These are phyloP conservation scores for Amphibalanus amphitrite DNA, from an alignment of 1,140 invertebrate genomes.

Conservation along the genomic window DNA sequence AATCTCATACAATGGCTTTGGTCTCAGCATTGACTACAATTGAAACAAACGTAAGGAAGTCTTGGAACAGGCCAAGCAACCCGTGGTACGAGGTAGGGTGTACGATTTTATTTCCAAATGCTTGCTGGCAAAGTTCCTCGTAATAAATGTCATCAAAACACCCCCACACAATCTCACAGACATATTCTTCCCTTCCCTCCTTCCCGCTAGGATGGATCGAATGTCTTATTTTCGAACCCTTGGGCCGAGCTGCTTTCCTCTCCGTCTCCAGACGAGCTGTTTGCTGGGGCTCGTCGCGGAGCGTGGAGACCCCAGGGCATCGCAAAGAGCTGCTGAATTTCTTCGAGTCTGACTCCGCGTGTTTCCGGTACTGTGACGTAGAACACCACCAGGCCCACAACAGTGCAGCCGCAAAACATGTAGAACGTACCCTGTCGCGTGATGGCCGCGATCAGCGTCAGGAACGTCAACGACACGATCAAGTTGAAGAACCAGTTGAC, in stretches of 20 bases:
- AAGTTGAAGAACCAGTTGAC: slow-evolving; percentile 42
- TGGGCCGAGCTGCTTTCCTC: not conserved
- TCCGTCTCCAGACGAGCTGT: too few species aligned
- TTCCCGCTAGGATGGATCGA: not conserved
- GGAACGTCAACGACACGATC: slow-evolving; percentile 40
- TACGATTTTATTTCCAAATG: too few species aligned
- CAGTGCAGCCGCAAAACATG: slow-evolving; percentile 32
- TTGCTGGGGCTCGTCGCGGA: too few species aligned
- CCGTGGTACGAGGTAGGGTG: too few species aligned
- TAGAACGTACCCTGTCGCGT: slow-evolving; percentile 30
- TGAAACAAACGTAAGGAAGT: too few species aligned
- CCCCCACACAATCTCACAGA: too few species aligned
- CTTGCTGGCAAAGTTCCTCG: too few species aligned
- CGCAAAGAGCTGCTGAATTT: slow-evolving; percentile 32
- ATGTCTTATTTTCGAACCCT: not conserved
- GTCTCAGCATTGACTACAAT: too few species aligned
- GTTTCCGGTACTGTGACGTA: slow-evolving; percentile 37
- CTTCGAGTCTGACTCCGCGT: slow-evolving; percentile 34
- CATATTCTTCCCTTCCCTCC: too few species aligned
- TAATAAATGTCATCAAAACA: too few species aligned
- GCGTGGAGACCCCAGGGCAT: not conserved
- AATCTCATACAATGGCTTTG: too few species aligned
- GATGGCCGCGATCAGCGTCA: slow-evolving; percentile 24
- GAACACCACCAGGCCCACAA: slow-evolving; percentile 31
- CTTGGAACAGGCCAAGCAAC: too few species aligned